phyloP scores from a whole-genome alignment of 2,888 invertebrate genomes.

The Nineta flava region DNA sequence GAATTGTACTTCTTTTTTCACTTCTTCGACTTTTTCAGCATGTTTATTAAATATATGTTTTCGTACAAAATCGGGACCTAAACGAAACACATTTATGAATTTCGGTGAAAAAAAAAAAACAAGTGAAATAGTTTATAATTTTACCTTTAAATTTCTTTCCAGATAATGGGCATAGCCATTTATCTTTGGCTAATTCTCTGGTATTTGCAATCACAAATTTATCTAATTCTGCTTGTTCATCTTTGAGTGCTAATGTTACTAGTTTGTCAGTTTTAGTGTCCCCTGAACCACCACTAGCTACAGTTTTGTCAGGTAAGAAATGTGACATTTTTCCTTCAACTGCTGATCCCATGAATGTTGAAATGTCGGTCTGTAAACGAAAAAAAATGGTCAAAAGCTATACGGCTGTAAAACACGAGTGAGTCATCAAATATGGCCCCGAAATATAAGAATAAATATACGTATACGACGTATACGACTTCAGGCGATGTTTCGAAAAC shows the following conservation, averaged over 20 bases:
- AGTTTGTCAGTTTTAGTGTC: conserved; percentile 25
- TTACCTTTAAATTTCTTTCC: conserved; percentile 91
- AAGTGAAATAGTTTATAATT: too few species aligned
- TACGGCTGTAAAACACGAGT: neutral
- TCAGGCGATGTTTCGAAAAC: too few species aligned
- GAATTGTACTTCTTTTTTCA: conserved; percentile 90
- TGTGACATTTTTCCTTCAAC: conserved; percentile 86
- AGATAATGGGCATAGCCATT: conserved; percentile 96
- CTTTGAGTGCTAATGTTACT: conserved; percentile 26
- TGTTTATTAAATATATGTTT: conserved; percentile 99
- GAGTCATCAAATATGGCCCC: too few species aligned
- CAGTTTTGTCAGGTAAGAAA: conserved; percentile 64
- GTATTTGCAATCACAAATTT: conserved; percentile 93
- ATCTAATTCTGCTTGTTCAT: conserved; percentile 61
- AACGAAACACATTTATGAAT: conserved; percentile 18
- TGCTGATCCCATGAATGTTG: conserved; percentile 57
- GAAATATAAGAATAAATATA: too few species aligned
- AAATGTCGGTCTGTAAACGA: conserved; percentile 40
- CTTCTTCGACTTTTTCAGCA: conserved; percentile 90
- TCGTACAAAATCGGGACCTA: conserved; percentile 85
- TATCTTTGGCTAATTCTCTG: conserved; percentile 92
- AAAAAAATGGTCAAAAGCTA: conserved; percentile 1
- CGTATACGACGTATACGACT: too few species aligned
- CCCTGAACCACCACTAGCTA: conserved; percentile 45
- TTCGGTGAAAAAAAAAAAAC: too few species aligned